Conservation (phyloP, 1,140 invertebrate species). For the Trinorchestia longiramus region DNA sequence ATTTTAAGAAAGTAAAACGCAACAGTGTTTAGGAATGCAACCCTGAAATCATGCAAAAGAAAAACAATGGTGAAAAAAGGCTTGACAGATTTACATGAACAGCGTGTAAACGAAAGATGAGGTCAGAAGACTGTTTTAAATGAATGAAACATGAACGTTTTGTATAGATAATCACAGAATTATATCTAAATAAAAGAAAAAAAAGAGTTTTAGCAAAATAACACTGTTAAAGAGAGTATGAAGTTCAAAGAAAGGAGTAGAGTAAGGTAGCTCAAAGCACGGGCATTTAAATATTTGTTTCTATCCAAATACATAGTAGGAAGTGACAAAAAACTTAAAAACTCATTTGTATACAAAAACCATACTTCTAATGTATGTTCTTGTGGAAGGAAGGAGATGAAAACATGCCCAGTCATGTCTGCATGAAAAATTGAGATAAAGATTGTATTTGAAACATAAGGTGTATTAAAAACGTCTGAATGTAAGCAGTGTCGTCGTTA, state of each 20-base stretch:
- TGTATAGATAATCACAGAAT: not conserved
- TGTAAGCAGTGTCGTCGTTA: too few species aligned
- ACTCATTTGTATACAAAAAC: too few species aligned
- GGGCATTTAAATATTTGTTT: not conserved
- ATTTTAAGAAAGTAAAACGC: not conserved
- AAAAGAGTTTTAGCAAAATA: not conserved
- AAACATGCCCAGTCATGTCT: too few species aligned
- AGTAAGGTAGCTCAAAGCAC: not conserved
- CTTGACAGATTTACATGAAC: not conserved
- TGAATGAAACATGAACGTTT: not conserved
- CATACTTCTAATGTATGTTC: too few species aligned
- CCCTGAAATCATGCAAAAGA: too few species aligned
- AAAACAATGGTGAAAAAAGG: too few species aligned
- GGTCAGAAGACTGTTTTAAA: not conserved
- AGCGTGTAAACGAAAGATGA: not conserved
- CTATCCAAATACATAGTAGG: not conserved
- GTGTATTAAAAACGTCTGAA: too few species aligned
- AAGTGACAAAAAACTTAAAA: too few species aligned
- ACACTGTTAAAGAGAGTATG: not conserved
- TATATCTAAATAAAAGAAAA: not conserved
- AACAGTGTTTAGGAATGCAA: not conserved
- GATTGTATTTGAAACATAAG: too few species aligned
- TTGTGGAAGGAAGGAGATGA: too few species aligned
- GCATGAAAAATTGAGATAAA: too few species aligned
- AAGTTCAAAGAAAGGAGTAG: not conserved